phyloP scores from a whole-genome alignment of 2,797 vertebrate genomes.

The Sebastes alutus region DNA sequence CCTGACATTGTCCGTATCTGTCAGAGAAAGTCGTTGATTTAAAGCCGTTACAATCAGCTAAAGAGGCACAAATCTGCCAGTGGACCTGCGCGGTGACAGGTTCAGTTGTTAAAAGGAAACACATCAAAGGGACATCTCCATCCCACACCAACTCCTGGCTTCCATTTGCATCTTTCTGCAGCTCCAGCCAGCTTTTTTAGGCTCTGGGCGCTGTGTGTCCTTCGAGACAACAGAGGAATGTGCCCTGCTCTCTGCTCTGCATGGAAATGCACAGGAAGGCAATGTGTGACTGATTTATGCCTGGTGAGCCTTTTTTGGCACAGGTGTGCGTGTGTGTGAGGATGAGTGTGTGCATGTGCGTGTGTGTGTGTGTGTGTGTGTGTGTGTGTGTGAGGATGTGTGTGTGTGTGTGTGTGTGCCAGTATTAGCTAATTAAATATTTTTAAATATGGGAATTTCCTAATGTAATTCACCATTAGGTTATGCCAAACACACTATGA shows the following conservation, averaged over 20 bases:
- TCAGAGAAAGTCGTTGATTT: neutral
- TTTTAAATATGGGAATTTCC: constrained; percentile 8
- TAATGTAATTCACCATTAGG: neutral
- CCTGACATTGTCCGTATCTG: neutral
- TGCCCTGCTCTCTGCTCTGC: constrained; percentile 19
- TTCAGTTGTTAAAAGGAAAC: constrained; percentile 13
- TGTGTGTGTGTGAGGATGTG: neutral
- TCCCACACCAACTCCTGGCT: constrained; percentile 14
- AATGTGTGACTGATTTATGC: constrained; percentile 22
- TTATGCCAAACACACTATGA: neutral
- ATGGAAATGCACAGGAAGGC: constrained; percentile 28
- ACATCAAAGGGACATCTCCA: constrained; percentile 36
- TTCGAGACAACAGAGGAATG: constrained; percentile 12
- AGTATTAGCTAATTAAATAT: constrained; percentile 13
- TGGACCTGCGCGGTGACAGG: constrained; percentile 10
- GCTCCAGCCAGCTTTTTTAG: constrained; percentile 4
- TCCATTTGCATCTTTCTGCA: constrained; percentile 7
- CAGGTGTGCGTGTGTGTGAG: neutral
- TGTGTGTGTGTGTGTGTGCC: neutral
- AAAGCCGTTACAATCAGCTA: constrained; percentile 35
- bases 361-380: neutral
- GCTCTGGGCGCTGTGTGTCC: constrained; percentile 23
- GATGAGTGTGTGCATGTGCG: neutral
- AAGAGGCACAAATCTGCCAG: constrained; percentile 19
- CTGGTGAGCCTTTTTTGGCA: constrained; percentile 32